phyloP scores from a whole-genome alignment of 1,140 invertebrate species.

The Papilio glaucus region DNA sequence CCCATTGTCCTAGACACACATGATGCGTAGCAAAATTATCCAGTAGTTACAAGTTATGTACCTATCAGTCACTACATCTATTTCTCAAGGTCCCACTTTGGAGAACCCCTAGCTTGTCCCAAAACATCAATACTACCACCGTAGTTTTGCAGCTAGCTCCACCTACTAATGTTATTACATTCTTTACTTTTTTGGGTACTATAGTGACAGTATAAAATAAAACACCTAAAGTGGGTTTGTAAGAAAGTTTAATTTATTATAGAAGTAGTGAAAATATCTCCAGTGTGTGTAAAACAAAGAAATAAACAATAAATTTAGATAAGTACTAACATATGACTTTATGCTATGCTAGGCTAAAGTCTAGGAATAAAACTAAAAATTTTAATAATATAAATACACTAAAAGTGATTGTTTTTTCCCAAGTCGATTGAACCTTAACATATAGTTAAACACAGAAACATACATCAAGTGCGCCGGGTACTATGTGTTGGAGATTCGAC shows the following conservation, averaged over 20 bases:
- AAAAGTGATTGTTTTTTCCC: constrained; percentile 71
- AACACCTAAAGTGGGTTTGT: constrained; percentile 61
- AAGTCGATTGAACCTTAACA: constrained; percentile 67
- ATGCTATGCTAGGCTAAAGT: constrained; percentile 78
- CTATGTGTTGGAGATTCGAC: constrained; percentile 46
- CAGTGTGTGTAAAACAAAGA: constrained; percentile 78
- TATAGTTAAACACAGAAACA: constrained; percentile 72
- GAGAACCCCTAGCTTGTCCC: no score
- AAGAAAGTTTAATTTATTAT: constrained; percentile 81
- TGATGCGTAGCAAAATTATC: no score
- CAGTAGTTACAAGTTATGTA: no score
- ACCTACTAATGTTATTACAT: neutral
- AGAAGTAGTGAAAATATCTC: constrained; percentile 82
- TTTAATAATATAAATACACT: constrained; percentile 80
- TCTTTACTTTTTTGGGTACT: neutral
- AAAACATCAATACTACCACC: no score
- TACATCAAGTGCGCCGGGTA: constrained; percentile 62
- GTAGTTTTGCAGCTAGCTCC: no score
- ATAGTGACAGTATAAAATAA: constrained; percentile 36
- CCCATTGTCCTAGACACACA: no score
- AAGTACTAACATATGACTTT: constrained; percentile 81
- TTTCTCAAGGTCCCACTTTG: no score
- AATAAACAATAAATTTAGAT: constrained; percentile 81
- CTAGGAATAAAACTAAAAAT: constrained; percentile 80
- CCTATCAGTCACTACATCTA: no score